Evolutionary conservation across 2,888 invertebrate genomes (phyloP), one percentile per base, ranked within the genome.

Genomic region (Ormyrus pomaceus): DNA sequence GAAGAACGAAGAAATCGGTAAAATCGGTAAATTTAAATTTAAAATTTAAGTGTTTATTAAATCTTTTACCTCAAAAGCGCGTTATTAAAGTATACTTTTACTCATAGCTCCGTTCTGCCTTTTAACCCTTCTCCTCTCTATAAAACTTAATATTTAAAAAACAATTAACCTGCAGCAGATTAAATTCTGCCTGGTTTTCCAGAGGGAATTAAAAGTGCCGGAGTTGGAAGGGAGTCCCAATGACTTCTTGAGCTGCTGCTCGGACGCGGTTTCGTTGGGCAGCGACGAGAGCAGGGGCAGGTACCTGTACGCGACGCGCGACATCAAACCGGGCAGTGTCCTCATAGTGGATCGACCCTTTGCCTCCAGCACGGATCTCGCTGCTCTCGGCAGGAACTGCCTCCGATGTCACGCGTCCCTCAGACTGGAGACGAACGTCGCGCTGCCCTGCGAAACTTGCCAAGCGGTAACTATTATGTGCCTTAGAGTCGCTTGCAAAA

Each of bases 261-360:
- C 89, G n/a, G 87, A 90, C 68, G 85, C 87, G 3, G 77, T 90
- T 13, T 69, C 83, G 8, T 61, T 88, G 50, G 82, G 75, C 13
- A 82, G 82, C 11, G 85, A 88, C 61, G 56, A 85, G 10, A 64
- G 59, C 3, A 86, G 82, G 61, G 92, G 93, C 61, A 86, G 92
- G 61, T 90, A 90, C 84, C 84, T 93, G 10, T 87, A 91, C 34
- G 91, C 91, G 6, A 87, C 86, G 9, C 86, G 85, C 76, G 88
- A 91, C 80, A 91, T 92, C 66, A 88, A 87, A 79, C 86, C 91
- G 34, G 92, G 92, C 83, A 86, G 84, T 72, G 86, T 87, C 9
- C 73, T 90, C 10, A 89, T 90, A 11, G 86, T 90, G 7, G 90
- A 90, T 77, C 78, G 83, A 58, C 89, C 90, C 9, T 90, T 87